These are phyloP conservation scores for Anoura caudifer DNA, from an alignment of 2,113 vertebrate genomes.

Conservation along the genomic window DNA sequence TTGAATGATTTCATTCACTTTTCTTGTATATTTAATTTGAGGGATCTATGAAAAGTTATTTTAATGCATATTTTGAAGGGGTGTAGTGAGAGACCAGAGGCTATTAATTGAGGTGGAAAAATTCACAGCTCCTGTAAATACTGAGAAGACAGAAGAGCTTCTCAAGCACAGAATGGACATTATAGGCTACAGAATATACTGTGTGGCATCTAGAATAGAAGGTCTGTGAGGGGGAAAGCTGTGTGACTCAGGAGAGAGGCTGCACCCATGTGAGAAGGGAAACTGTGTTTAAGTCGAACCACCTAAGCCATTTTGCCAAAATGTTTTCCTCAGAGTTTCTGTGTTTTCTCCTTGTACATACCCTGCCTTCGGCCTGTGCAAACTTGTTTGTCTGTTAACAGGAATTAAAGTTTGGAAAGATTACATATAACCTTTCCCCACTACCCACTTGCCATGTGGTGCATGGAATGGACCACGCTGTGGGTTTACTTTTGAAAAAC, in stretches of 20 bases:
- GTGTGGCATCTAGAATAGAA: background rate
- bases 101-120: background rate
- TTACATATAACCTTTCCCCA: background rate
- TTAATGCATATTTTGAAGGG: background rate
- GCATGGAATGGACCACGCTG: fast-evolving
- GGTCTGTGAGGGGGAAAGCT: background rate
- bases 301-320: background rate
- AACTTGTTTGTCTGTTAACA: background rate
- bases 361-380: background rate
- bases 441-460: background rate
- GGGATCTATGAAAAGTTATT: background rate
- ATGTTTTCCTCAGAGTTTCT: background rate
- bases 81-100: background rate
- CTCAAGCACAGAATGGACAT: background rate
- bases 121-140: background rate
- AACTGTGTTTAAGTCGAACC: background rate
- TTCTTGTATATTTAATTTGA: background rate
- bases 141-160: background rate
- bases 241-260: background rate
- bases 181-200: background rate
- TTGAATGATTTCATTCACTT: background rate
- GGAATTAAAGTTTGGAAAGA: background rate
- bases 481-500: background rate
- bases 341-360: background rate
- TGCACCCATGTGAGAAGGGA: background rate